These are phyloP conservation scores for Operophtera brumata DNA, from an alignment of 2,888 invertebrate genomes.

Conservation along the genomic window DNA sequence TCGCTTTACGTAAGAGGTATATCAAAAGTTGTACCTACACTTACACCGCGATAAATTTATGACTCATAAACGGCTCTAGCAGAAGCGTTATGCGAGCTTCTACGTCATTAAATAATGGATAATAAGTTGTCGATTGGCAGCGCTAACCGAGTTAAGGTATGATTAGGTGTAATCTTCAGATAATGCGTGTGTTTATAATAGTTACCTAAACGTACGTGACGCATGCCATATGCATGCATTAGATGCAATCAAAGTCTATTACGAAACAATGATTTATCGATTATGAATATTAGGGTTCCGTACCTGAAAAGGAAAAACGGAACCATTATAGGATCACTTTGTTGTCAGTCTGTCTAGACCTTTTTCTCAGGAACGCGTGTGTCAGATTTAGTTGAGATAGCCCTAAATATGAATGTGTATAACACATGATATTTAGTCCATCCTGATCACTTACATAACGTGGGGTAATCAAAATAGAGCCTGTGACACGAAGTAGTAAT, in stretches of 20 bases:
- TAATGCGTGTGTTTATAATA: constrained; percentile 1
- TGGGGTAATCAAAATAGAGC: no score
- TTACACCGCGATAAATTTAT: constrained; percentile 52
- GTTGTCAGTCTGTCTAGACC: no score
- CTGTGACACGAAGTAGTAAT: no score
- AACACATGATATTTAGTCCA: no score
- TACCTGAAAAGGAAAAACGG: no score
- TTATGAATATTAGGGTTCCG: background rate
- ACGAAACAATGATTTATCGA: constrained; percentile 4
- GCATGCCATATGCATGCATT: background rate
- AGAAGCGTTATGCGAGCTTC: constrained; percentile 49
- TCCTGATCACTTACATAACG: no score
- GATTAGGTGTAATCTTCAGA: constrained; percentile 28
- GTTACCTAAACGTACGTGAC: background rate
- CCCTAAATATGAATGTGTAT: no score
- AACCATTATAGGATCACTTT: no score
- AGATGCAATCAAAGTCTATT: constrained; percentile 2
- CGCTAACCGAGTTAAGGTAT: constrained; percentile 42
- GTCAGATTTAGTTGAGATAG: no score
- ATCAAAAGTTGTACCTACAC: constrained; percentile 26
- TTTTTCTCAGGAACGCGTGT: no score
- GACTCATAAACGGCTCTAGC: constrained; percentile 56
- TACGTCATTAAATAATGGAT: constrained; percentile 56
- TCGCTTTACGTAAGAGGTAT: constrained; percentile 12
- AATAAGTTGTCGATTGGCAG: constrained; percentile 52